These are phyloP conservation scores for Elgaria multicarinata DNA, from an alignment of 2,113 vertebrate species.

Conservation along the genomic window DNA sequence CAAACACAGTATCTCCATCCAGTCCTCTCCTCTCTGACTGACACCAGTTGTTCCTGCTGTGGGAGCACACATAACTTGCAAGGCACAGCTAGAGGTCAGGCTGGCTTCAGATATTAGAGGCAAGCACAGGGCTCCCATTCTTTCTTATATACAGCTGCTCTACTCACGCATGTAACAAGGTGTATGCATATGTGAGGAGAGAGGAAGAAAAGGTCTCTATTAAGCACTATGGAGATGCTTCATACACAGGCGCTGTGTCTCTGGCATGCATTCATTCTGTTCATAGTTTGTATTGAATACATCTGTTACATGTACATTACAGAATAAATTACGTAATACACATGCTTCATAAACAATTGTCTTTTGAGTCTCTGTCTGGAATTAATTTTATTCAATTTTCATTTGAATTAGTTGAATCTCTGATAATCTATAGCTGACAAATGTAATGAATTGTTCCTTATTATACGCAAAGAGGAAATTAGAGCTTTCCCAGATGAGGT, in stretches of 20 bases:
- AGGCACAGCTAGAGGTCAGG: neutral
- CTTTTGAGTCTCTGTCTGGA: conserved; percentile 40
- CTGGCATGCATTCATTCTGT: neutral
- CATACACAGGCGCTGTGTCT: neutral
- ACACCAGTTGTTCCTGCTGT: neutral
- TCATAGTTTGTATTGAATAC: conserved; percentile 44
- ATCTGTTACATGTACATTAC: conserved; percentile 49
- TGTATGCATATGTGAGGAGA: neutral
- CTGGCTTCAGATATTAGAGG: neutral
- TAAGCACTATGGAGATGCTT: neutral
- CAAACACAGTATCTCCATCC: neutral
- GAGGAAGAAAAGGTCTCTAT: neutral
- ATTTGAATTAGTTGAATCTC: conserved; percentile 2
- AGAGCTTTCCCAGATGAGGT: no score
- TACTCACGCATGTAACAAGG: neutral
- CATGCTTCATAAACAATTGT: conserved; percentile 8
- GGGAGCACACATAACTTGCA: neutral
- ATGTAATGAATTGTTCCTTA: neutral
- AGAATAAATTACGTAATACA: conserved; percentile 60
- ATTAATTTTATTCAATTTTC: conserved; percentile 27
- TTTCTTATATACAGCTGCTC: neutral
- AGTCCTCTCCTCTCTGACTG: neutral
- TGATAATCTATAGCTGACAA: neutral
- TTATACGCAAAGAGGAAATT: neutral
- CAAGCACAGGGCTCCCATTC: neutral